Conservation (phyloP, 2,888 invertebrate genomes). For the Lycocerus yunnanus region DNA sequence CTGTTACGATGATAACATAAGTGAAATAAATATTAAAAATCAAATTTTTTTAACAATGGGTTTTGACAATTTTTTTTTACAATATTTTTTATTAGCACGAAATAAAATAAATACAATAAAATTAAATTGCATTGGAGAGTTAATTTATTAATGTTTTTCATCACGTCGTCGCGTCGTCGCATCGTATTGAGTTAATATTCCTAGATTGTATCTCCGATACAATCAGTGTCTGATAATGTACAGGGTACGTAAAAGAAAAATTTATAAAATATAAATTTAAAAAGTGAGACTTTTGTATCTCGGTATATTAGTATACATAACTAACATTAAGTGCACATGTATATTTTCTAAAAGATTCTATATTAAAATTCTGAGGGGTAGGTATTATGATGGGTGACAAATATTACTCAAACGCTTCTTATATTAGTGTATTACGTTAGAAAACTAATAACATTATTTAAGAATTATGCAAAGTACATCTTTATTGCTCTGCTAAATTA, state of each 20-base stretch:
- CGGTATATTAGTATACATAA: no score
- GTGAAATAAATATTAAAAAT: not conserved
- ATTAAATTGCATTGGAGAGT: not conserved
- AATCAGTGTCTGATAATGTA: not conserved
- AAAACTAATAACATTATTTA: not conserved
- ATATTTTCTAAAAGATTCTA: no score
- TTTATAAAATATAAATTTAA: no score
- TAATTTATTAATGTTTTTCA: not conserved
- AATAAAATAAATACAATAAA: no score
- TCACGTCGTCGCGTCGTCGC: not conserved
- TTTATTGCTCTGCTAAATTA: not conserved
- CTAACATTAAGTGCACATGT: no score
- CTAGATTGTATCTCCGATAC: not conserved
- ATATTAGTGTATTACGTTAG: not conserved
- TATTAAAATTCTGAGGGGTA: not conserved
- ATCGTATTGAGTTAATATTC: not conserved
- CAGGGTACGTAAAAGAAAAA: no score
- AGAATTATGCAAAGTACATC: not conserved
- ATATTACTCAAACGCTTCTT: not conserved
- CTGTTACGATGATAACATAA: not conserved
- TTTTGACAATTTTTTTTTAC: no score
- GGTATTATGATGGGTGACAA: not conserved
- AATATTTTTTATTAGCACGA: no score
- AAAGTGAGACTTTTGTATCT: no score
- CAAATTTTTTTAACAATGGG: no score